Base-by-base conservation (phyloP, 2,797 vertebrate species). In the Mionectes olivaceus region DNA sequence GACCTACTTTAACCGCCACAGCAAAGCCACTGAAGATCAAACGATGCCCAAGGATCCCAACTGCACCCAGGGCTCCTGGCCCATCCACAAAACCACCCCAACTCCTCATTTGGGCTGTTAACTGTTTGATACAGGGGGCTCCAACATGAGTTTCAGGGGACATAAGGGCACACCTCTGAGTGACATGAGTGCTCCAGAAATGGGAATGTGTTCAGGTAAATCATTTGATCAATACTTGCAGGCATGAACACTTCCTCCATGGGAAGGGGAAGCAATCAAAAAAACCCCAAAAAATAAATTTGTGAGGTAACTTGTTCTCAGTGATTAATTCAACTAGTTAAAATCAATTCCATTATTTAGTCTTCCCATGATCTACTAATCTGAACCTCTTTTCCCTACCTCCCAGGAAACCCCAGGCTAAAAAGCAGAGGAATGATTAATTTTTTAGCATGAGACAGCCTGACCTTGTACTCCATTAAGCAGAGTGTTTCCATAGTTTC, bases 401-500 rank as follows among this genome's bases (percentile, higher is more conserved):
- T 90, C 24, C n/a, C 19, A 70, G 81, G 44, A 82, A 95, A 70
- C 19, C 17, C 15, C 27, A 22, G 14, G 13, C 6, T 76, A 74
- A 84, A 69, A 35, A 30, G 1, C 47, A 44, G 43, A 78, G 22
- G 17, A 33, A 86, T 75, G n/a, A 89, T 89, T 86, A 84, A 63
- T 75, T 87, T 95, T 94, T 94, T 89, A 93, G 69, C 19, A 61
- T 75, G 67, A 92, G 53, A 55, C 50, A 69, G 33, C 18, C 44
- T 85, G 81, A 85, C 82, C 64, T 69, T 81, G 67, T 78, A 73
- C 30, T 53, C 69, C 69, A 83, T 84, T 86, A 90, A 85, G 69
- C 33, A 76, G 57, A 61, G 18, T 87, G 76, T 94, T 95, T 89
- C 94, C 83, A 93, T 73, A 94, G 73, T 90, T 90, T 77, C 93